Conservation (phyloP, 2,113 vertebrate species). For the Phycodurus eques region DNA sequence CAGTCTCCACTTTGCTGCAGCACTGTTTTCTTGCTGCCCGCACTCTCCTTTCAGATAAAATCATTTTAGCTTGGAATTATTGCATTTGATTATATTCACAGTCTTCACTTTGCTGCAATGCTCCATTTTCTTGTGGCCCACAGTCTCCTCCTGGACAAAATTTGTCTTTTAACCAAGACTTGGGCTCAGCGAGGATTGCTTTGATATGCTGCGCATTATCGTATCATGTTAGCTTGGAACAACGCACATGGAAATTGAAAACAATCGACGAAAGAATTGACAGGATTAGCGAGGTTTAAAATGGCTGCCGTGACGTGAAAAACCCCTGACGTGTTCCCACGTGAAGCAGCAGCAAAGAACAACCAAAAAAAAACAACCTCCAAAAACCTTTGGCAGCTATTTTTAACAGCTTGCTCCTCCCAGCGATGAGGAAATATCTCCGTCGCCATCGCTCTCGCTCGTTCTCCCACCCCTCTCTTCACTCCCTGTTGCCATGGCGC, state of each 20-base stretch:
- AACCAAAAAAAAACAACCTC: constrained; percentile 6
- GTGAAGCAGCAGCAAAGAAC: neutral
- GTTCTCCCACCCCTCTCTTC: constrained; percentile 5
- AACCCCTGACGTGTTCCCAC: constrained; percentile 16
- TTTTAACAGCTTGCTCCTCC: constrained; percentile 60
- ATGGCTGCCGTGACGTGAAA: constrained; percentile 13
- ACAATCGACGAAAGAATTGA: neutral
- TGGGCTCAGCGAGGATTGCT: no score
- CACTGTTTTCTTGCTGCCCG: no score
- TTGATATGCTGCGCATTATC: no score
- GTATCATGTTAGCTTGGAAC: no score
- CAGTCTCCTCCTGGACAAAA: neutral
- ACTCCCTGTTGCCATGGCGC: constrained; percentile 74
- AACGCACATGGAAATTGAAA: no score
- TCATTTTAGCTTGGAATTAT: no score
- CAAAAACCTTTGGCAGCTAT: constrained; percentile 64
- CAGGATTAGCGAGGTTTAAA: constrained; percentile 1
- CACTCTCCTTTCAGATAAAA: no score
- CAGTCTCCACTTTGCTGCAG: no score
- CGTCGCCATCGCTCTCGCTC: constrained; percentile 9
- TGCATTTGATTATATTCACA: no score
- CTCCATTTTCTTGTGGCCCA: neutral
- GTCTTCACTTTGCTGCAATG: no score
- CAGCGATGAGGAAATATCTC: constrained; percentile 51
- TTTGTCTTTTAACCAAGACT: no score